phyloP scores from a whole-genome alignment of 2,797 vertebrate species.

The Chromobotia macracanthus region DNA sequence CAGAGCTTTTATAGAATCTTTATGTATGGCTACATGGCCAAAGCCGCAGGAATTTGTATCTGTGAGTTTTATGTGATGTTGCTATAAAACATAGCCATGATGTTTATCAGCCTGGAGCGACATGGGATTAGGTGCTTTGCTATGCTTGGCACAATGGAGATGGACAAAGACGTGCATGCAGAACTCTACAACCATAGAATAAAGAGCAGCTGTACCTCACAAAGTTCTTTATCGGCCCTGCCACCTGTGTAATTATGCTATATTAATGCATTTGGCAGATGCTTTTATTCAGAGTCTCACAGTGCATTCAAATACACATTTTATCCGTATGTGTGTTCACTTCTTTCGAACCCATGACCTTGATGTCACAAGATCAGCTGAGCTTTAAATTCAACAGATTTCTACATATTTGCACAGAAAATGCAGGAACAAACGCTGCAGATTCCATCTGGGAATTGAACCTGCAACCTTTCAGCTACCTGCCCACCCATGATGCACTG shows the following conservation, averaged over 20 bases:
- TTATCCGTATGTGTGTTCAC: no score
- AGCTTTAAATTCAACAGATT: no score
- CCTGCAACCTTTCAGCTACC: neutral
- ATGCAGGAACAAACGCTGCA: neutral
- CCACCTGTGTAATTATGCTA: no score
- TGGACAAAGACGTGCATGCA: no score
- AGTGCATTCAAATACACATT: no score
- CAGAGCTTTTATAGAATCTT: neutral
- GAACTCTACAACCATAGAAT: no score
- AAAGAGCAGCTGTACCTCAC: no score
- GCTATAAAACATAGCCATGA: neutral
- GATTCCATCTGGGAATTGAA: neutral
- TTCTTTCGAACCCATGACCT: no score
- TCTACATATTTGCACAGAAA: neutral
- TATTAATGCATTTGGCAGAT: no score
- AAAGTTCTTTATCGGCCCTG: no score
- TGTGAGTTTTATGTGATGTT: conserved; percentile 12
- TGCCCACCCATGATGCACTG: neutral
- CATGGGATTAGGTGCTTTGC: neutral
- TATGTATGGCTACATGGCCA: conserved; percentile 1
- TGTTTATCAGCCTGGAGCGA: neutral
- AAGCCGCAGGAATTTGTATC: neutral
- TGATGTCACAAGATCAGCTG: no score
- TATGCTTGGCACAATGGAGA: neutral
- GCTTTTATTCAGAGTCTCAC: no score